Base-by-base conservation (phyloP, 2,797 vertebrate genomes). In the Pangasius macronema region DNA sequence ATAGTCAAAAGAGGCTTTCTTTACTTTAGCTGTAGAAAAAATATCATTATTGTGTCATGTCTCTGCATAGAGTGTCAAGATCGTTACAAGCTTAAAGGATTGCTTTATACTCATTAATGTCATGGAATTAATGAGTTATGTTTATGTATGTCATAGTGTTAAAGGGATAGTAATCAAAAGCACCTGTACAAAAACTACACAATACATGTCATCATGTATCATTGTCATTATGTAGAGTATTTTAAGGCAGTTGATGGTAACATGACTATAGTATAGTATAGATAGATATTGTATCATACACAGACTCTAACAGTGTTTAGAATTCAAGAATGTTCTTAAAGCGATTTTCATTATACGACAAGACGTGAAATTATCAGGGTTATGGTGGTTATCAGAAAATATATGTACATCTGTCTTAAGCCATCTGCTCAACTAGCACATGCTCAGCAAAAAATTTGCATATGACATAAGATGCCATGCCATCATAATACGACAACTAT, bases 361-460 rank as follows among this genome's bases (percentile, higher is more conserved):
- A 76, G 46, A 76, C 3, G 0, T 79, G 75, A 36, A 57, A 36
- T 57, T 22, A 0, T 79, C 51, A 79, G 30, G 36, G 30, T 36
- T 79, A 11, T 57, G 30, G 2, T 30, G 22, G 49, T 36, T 36
- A 20, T 79, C 18, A 33, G 30, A 10, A 80, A 80, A 13, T 36
- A 13, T 80, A 20, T 16, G 20, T 5, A 55, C 3, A 51, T 27
- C 5, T 51, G 39, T 30, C 20, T 30, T 30, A 30, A 51, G 16
- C 13, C 73, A 76, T 51, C 14, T 76, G 73, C 73, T 53, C 20
- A 59, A 33, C n/a, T 30, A 76, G n/a, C 73, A 76, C 49, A 76
- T 75, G 72, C 4, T 75, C 11, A 75, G 27, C 46, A 76, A 76
- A 53, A 76, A 16, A 49, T 11, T 7, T 75, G 22, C 22, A 42